Evolutionary conservation across 2,113 vertebrate species (phyloP).

Genomic region (Lontra canadensis): DNA sequence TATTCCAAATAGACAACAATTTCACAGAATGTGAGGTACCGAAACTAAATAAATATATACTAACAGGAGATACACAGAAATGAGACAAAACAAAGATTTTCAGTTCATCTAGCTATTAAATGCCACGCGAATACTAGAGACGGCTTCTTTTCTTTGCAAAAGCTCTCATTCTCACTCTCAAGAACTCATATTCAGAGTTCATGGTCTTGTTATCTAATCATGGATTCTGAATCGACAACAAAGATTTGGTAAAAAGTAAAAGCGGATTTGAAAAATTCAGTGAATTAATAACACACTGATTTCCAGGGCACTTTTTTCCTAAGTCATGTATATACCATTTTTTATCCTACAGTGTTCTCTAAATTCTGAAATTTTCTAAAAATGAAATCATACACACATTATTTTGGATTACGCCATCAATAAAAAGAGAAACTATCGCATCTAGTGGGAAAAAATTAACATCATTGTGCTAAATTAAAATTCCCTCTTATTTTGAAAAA

Average conservation of each 20-base stretch:
- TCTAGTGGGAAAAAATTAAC: conserved; percentile 27
- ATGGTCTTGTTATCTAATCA: not conserved
- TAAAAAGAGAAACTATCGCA: not conserved
- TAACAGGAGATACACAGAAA: not conserved
- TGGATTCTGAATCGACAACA: not conserved
- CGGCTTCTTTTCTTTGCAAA: not conserved
- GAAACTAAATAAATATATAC: conserved; percentile 28
- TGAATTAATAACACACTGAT: not conserved
- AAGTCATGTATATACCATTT: not conserved
- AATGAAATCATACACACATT: not conserved
- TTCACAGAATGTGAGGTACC: not conserved
- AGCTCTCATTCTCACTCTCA: not conserved
- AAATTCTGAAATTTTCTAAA: conserved; percentile 43
- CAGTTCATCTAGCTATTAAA: not conserved
- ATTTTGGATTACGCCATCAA: not conserved
- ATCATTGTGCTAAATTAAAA: conserved; percentile 51
- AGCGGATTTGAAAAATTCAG: conserved; percentile 14
- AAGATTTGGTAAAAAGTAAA: conserved; percentile 9
- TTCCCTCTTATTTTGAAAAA: conserved; percentile 37
- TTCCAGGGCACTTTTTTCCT: not conserved
- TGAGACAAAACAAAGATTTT: conserved; percentile 17
- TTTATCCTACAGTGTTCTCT: conserved; percentile 31
- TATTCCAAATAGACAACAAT: conserved; percentile 17
- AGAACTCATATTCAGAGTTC: not conserved
- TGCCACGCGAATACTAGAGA: not conserved